Evolutionary conservation across 2,113 vertebrate species (phyloP).

Genomic region (Charadrius vociferus): DNA sequence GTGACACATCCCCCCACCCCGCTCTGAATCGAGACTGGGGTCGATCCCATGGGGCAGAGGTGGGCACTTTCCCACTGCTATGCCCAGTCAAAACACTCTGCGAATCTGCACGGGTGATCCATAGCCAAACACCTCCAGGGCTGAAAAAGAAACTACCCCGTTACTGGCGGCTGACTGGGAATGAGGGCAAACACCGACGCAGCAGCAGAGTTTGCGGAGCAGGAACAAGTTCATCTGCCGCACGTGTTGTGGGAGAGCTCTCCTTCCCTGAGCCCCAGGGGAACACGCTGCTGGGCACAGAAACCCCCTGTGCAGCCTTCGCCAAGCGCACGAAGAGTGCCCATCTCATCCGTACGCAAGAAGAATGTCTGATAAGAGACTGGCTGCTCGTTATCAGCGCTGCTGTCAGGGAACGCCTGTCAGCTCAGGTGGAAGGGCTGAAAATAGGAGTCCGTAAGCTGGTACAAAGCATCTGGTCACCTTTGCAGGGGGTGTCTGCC

Average conservation of each 20-base stretch:
- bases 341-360: rapidly evolving
- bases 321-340: not conserved
- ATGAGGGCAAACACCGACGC: rapidly evolving
- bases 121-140: not conserved
- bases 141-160: not conserved
- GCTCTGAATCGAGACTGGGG: not conserved
- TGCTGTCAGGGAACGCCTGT: not conserved
- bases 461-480: not conserved
- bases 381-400: not conserved
- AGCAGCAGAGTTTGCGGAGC: not conserved
- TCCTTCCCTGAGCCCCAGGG: not conserved
- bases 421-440: not conserved
- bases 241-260: not conserved
- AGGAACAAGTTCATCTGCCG: not conserved
- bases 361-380: not conserved
- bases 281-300: not conserved
- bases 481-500: not conserved
- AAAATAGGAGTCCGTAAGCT: not conserved
- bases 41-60: not conserved
- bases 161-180: not conserved
- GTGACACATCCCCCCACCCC: not conserved
- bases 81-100: not conserved
- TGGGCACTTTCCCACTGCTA: not conserved
- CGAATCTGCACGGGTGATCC: not conserved
- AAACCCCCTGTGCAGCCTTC: not conserved